Conservation (phyloP, 2,888 invertebrate genomes). For the Neoaliturus tenellus region DNA sequence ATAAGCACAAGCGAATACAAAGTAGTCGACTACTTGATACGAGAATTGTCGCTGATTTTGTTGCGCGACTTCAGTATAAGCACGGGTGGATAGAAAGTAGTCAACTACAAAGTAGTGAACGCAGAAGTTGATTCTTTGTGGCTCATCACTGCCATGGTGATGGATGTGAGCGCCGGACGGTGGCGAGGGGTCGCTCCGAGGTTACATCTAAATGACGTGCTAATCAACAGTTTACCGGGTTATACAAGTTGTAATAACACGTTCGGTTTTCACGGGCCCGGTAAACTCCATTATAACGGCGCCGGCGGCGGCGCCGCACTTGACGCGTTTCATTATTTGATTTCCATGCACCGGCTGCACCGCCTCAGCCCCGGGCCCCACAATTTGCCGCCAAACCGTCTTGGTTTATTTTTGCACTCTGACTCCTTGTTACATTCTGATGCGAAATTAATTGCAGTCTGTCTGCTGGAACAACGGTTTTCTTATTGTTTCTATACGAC, state of each 20-base stretch:
- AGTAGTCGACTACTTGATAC: no score
- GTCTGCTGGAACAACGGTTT: no score
- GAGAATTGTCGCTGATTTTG: no score
- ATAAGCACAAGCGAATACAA: no score
- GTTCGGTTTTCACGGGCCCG: not conserved
- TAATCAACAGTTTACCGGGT: constrained; percentile 39
- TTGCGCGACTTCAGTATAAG: no score
- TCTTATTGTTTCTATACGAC: no score
- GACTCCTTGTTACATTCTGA: not conserved
- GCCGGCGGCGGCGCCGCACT: not conserved
- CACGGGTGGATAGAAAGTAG: no score
- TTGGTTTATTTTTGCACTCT: not conserved
- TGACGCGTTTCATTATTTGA: constrained; percentile 1
- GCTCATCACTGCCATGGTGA: no score
- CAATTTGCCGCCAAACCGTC: not conserved
- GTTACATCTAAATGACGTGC: constrained; percentile 38
- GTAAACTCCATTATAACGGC: constrained; percentile 7
- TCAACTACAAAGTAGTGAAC: no score
- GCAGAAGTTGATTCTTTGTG: no score
- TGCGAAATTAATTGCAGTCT: not conserved
- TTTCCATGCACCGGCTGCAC: not conserved
- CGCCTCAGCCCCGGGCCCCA: not conserved
- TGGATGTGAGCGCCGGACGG: no score
- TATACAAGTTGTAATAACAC: constrained; percentile 16
- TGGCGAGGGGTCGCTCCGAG: no score